A percentile compares a stretch with the other conserved stretches of the same genome.
Evolutionary conservation across 2,888 invertebrate species (phyloP).

Genomic region (Drosophila affinis): DNA sequence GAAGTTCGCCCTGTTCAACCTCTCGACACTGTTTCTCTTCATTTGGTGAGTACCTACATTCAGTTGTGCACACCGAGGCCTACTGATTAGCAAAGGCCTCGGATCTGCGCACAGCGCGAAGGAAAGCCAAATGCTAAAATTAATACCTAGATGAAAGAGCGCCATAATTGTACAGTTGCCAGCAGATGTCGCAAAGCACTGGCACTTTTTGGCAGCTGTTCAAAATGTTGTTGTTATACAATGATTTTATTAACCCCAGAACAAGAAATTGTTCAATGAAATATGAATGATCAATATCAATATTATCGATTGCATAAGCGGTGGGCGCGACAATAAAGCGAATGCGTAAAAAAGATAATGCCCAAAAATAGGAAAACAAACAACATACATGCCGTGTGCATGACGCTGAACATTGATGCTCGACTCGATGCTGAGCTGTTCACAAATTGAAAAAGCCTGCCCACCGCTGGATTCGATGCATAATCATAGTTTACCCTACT

Average conservation of each 20-base stretch:
- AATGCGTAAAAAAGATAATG: too few relatives aligned
- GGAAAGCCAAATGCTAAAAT: slow-evolving; percentile 14
- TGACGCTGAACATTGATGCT: too few relatives aligned
- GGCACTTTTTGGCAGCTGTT: slow-evolving; percentile 47
- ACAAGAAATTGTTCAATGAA: not conserved
- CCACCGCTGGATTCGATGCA: too few relatives aligned
- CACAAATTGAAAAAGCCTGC: too few relatives aligned
- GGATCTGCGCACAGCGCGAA: slow-evolving; percentile 40
- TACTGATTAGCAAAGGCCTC: slow-evolving; percentile 18
- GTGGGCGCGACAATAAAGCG: too few relatives aligned
- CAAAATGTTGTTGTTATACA: slow-evolving; percentile 24
- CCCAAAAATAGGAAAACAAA: too few relatives aligned
- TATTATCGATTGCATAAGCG: not conserved
- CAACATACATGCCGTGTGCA: too few relatives aligned
- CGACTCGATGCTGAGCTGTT: too few relatives aligned
- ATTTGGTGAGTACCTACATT: slow-evolving; percentile 90
- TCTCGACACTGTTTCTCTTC: slow-evolving; percentile 94
- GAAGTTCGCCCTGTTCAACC: slow-evolving; percentile 91
- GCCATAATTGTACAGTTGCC: slow-evolving; percentile 19
- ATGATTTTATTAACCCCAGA: not conserved
- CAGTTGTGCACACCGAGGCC: not conserved
- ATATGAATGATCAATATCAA: not conserved
- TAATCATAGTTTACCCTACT: not conserved
- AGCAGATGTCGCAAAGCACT: slow-evolving; percentile 27
- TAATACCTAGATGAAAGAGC: slow-evolving; percentile 11